phyloP scores from a whole-genome alignment of 1,140 invertebrate genomes.

The Melipona quadrifasciata region DNA sequence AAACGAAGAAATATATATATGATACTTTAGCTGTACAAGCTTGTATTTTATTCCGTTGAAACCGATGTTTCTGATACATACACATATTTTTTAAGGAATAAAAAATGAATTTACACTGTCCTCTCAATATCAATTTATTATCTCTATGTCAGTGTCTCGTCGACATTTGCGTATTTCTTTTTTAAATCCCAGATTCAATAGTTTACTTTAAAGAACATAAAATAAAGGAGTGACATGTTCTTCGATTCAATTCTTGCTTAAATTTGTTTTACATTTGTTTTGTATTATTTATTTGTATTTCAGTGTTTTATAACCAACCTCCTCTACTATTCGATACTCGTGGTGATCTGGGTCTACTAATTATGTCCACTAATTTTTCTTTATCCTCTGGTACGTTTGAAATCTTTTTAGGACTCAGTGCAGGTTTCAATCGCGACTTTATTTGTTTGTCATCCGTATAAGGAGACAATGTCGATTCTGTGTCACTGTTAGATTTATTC shows the following conservation, averaged over 20 bases:
- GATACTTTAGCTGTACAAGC: constrained; percentile 40
- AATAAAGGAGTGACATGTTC: neutral
- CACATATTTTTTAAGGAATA: constrained; percentile 45
- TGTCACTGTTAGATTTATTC: neutral
- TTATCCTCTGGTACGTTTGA: constrained; percentile 36
- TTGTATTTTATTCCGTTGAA: constrained; percentile 41
- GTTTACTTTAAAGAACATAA: neutral
- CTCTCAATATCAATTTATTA: neutral
- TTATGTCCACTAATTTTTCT: constrained; percentile 55
- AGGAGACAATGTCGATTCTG: neutral
- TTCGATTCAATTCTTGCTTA: neutral
- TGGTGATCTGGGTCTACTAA: constrained; percentile 56
- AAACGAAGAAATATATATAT: constrained; percentile 14
- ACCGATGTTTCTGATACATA: constrained; percentile 20
- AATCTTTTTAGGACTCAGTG: constrained; percentile 55
- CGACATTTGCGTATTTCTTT: neutral
- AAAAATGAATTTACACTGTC: constrained; percentile 24
- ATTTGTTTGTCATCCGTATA: constrained; percentile 8
- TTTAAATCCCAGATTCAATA: neutral
- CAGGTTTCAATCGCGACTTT: constrained; percentile 58
- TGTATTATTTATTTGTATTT: neutral
- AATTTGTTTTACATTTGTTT: neutral
- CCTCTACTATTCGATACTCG: constrained; percentile 40
- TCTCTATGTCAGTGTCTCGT: neutral
- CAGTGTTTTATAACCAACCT: constrained; percentile 61